Evolutionary conservation across 2,113 vertebrate species (phyloP).

Genomic region (Pycnonotus jocosus): DNA sequence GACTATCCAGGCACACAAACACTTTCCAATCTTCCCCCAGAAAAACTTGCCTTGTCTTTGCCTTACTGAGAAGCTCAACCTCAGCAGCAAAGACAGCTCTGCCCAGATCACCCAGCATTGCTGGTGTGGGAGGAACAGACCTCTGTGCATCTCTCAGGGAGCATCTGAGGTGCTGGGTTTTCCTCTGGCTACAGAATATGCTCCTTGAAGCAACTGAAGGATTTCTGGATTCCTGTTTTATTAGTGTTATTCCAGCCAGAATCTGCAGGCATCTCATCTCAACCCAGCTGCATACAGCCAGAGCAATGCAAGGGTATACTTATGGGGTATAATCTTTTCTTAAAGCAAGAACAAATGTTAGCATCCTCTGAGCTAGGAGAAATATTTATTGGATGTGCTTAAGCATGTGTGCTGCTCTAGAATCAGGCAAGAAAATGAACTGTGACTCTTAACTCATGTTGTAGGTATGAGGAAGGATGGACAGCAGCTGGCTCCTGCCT

Average conservation of each 20-base stretch:
- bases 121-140: background rate
- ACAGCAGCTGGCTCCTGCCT: background rate
- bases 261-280: background rate
- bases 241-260: background rate
- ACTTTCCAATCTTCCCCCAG: background rate
- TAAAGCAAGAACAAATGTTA: background rate
- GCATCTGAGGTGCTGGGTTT: background rate
- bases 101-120: background rate
- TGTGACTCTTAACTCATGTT: background rate
- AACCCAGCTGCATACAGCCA: background rate
- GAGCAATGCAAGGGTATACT: background rate
- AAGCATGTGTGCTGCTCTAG: background rate
- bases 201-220: background rate
- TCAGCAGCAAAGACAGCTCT: background rate
- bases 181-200: background rate
- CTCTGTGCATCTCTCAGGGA: accelerated
- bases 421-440: background rate
- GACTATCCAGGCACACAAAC: constrained; percentile 6
- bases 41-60: background rate
- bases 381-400: background rate
- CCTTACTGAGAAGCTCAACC: background rate
- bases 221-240: background rate
- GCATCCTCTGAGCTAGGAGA: background rate
- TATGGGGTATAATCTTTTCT: background rate
- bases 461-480: background rate